Evolutionary conservation across 2,888 invertebrate genomes (phyloP).

Genomic region (Drosophila engyochracea): DNA sequence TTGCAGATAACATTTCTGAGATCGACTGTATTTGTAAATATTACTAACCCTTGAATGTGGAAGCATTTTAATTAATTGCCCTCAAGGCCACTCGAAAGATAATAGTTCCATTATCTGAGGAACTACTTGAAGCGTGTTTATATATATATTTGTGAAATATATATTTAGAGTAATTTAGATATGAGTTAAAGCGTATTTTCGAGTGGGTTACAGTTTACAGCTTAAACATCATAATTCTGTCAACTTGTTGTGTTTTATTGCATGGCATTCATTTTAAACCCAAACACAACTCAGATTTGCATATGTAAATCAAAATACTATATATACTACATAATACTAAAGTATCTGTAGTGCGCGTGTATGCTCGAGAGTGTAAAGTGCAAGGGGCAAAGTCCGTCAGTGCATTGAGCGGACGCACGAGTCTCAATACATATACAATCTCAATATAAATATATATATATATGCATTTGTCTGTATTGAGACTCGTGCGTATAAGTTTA

Average conservation of each 20-base stretch:
- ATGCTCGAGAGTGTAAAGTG: constrained; percentile 12
- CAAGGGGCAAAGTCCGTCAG: constrained; percentile 55
- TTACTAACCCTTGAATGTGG: neutral
- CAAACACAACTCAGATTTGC: constrained; percentile 10
- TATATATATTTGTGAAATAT: neutral
- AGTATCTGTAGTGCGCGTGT: neutral
- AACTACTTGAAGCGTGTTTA: neutral
- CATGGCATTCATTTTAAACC: neutral
- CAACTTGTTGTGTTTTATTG: neutral
- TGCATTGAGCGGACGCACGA: constrained; percentile 6
- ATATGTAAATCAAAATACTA: neutral
- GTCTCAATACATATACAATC: neutral
- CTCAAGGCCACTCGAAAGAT: constrained; percentile 12
- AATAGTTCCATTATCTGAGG: too few relatives aligned
- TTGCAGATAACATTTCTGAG: neutral
- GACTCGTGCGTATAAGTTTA: too few relatives aligned
- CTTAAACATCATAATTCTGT: neutral
- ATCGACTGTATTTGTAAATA: neutral
- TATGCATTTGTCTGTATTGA: too few relatives aligned
- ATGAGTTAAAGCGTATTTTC: neutral
- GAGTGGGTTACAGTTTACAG: neutral
- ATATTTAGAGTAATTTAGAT: neutral
- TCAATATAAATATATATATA: neutral
- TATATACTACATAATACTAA: too few relatives aligned
- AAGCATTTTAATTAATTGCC: neutral